phyloP scores from a whole-genome alignment of 1,140 invertebrate genomes.

The Zaprionus inermis region DNA sequence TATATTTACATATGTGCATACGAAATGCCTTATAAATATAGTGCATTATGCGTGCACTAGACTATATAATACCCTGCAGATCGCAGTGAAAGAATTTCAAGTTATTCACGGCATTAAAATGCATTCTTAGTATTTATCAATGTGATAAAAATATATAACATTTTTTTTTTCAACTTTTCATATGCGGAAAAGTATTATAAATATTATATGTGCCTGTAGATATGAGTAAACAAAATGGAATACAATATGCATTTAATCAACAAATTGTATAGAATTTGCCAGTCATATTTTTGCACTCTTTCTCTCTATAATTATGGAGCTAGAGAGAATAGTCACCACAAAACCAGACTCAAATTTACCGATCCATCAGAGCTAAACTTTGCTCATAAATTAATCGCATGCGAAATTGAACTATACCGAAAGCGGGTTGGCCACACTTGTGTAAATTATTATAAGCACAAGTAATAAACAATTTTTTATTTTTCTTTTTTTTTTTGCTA shows the following conservation, averaged over 20 bases:
- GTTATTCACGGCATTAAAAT: background rate
- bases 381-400: conserved; percentile 21
- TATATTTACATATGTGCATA: conserved; percentile 7
- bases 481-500: conserved; percentile 7
- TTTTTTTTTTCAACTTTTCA: too few relatives aligned
- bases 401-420: conserved; percentile 24
- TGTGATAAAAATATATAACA: too few relatives aligned
- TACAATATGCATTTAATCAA: background rate
- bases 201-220: too few relatives aligned
- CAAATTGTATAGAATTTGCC: background rate
- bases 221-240: too few relatives aligned
- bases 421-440: background rate
- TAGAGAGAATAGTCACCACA: background rate
- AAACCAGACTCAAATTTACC: background rate
- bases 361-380: conserved; percentile 15
- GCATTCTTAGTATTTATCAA: too few relatives aligned
- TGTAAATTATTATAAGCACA: background rate
- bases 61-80: background rate
- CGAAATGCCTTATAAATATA: background rate
- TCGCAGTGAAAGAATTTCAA: background rate
- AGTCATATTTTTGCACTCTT: background rate
- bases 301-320: background rate
- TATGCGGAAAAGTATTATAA: too few relatives aligned
- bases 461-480: background rate
- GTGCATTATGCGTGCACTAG: background rate